Percentiles rank a stretch among this genome's conserved stretches.
Evolutionary conservation across 2,888 invertebrate genomes (phyloP).

Genomic region (Embidobia sp.): DNA sequence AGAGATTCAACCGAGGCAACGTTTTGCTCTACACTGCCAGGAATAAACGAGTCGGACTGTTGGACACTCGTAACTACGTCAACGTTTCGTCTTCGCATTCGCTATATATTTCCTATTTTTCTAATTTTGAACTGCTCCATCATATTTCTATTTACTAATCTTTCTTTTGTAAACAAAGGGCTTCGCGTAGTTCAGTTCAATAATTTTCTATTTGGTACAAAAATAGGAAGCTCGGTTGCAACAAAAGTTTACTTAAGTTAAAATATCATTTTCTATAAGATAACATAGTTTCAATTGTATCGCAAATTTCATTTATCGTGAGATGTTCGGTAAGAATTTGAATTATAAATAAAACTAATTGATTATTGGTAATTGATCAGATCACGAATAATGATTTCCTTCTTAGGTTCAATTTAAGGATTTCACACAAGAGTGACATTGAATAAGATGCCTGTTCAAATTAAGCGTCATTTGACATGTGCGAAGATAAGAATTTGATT

Average conservation of each 20-base stretch:
- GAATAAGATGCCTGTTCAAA: conserved; percentile 36
- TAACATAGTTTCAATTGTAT: too few species aligned
- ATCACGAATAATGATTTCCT: neutral
- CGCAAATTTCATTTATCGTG: too few species aligned
- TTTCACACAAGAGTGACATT: neutral
- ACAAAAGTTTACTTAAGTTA: too few species aligned
- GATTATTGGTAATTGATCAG: neutral
- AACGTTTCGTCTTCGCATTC: conserved; percentile 70
- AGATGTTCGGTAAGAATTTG: too few species aligned
- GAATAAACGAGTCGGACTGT: conserved; percentile 76
- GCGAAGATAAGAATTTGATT: conserved; percentile 37
- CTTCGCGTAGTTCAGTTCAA: neutral
- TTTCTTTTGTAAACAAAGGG: too few species aligned
- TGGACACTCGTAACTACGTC: conserved; percentile 67
- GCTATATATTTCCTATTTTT: conserved; percentile 46
- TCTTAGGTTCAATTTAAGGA: conserved; percentile 1
- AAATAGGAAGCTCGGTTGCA: too few species aligned
- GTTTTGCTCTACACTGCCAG: conserved; percentile 78
- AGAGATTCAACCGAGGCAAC: conserved; percentile 73
- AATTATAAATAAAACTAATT: conserved; percentile 2
- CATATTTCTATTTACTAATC: neutral
- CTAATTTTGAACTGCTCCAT: conserved; percentile 37
- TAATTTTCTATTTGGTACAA: too few species aligned
- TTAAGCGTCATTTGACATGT: conserved; percentile 21
- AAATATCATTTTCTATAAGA: too few species aligned